Evolutionary conservation across 2,888 invertebrate species (phyloP).

Genomic region (Horisme vitalbata): DNA sequence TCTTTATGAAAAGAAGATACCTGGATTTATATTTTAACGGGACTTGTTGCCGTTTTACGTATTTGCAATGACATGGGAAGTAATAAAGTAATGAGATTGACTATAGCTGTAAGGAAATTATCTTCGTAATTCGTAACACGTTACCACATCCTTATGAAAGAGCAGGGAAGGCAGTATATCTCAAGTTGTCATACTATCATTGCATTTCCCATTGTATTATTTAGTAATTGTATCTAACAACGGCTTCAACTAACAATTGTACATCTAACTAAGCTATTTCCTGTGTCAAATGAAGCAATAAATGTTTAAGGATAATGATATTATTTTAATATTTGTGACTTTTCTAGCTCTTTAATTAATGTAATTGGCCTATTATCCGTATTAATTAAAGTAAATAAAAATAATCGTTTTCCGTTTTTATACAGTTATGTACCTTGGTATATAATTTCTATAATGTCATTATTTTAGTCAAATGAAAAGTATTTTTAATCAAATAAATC

Average conservation of each 20-base stretch:
- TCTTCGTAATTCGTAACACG: slow-evolving; percentile 17
- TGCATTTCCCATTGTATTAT: slow-evolving; percentile 24
- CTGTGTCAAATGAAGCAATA: slow-evolving; percentile 27
- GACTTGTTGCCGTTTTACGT: too few relatives aligned
- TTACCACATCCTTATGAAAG: slow-evolving; percentile 18
- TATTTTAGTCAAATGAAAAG: too few relatives aligned
- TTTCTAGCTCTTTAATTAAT: too few relatives aligned
- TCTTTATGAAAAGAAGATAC: too few relatives aligned
- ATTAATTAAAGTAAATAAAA: too few relatives aligned
- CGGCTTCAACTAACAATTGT: slow-evolving; percentile 14
- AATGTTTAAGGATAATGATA: slow-evolving; percentile 30
- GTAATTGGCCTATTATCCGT: too few relatives aligned
- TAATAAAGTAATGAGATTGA: background rate
- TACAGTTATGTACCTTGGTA: too few relatives aligned
- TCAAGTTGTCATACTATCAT: slow-evolving; percentile 20
- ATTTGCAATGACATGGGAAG: background rate
- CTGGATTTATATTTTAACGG: too few relatives aligned
- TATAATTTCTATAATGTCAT: too few relatives aligned
- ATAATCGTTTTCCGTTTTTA: too few relatives aligned
- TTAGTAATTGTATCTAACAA: slow-evolving; percentile 25
- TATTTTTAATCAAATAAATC: too few relatives aligned
- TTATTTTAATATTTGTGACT: too few relatives aligned
- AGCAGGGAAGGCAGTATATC: slow-evolving; percentile 12
- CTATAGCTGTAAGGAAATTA: slow-evolving; percentile 16
- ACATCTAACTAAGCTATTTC: slow-evolving; percentile 20